Evolutionary conservation across 2,888 invertebrate genomes (phyloP).

Genomic region (Mesoligia furuncula): DNA sequence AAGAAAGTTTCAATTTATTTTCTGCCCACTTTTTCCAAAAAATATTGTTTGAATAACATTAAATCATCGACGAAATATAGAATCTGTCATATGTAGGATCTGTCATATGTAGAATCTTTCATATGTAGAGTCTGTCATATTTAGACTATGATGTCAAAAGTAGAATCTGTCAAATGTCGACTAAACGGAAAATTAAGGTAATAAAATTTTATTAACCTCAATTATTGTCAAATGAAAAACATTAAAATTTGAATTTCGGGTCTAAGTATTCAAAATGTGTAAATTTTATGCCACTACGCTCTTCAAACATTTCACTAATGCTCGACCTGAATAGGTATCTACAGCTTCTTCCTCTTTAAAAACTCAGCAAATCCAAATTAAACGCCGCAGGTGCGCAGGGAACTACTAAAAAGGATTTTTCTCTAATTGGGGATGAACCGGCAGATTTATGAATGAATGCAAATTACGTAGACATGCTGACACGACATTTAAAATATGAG

Average conservation of each 20-base stretch:
- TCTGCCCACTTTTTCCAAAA: neutral
- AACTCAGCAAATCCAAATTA: constrained; percentile 35
- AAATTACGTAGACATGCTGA: constrained; percentile 54
- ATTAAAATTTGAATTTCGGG: neutral
- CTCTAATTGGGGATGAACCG: constrained; percentile 59
- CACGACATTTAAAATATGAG: constrained; percentile 47
- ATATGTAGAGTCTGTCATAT: too few relatives aligned
- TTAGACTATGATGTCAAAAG: too few relatives aligned
- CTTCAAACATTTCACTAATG: neutral
- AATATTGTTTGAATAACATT: neutral
- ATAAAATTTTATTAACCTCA: neutral
- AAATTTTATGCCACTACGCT: neutral
- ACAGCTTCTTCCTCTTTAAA: constrained; percentile 8
- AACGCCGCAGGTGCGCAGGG: constrained; percentile 54
- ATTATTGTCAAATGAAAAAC: neutral
- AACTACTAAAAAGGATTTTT: constrained; percentile 58
- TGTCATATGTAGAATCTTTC: too few relatives aligned
- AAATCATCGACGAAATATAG: too few relatives aligned
- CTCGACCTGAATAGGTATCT: neutral
- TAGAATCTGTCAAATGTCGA: too few relatives aligned
- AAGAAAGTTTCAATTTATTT: neutral
- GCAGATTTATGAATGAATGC: constrained; percentile 63
- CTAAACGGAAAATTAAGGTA: neutral
- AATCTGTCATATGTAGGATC: too few relatives aligned
- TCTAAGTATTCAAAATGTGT: neutral